Evolutionary conservation across 2,797 vertebrate genomes (phyloP), one percentile per base, ranked within the genome.

Genomic region (Anguilla marmorata): DNA sequence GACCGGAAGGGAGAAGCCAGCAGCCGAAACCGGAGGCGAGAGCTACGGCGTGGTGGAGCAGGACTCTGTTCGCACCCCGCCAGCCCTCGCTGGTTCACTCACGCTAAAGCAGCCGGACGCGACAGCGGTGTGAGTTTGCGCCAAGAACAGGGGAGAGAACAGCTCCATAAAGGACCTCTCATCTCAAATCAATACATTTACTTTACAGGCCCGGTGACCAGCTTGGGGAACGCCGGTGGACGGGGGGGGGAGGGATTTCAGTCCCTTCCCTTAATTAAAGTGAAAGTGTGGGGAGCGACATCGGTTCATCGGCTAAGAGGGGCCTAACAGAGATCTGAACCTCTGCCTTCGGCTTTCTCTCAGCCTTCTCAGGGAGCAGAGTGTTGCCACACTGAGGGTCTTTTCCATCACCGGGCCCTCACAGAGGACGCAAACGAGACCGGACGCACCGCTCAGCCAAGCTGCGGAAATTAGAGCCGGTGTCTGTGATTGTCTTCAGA

Each of bases 41-140:
- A 93, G 91, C 85, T 88, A 91, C 91, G 94, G 93, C 94, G 94
- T 92, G 91, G 92, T 90, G 90, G 92, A 94, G 95, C 94, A 93
- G 90, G 92, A 94, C 94, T 95, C 93, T 94, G 94, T 95, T 95
- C 94, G 95, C 94, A 95, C 95, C 93, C 94, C 92, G 94, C 95
- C 96, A 94, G 93, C 90, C 50, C 90, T 72, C 89, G 91, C 93
- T 94, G 90, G 90, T 89, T 93, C 93, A 85, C 84, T 85, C 91
- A 90, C 88, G 87, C 87, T 93, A 91, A 88, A 92, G 90, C 86
- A 74, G 90, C 89, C 91, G 74, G 90, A 90, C 88, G 4, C 88
- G 85, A 90, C 91, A 86, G 79, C 85, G 83, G 69, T 76, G 88
- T 85, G 90, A 90, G 33, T 85, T 52, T 33, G 80, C 27, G 88